Evolutionary conservation across 2,888 invertebrate genomes (phyloP).

Genomic region (Eupithecia abbreviata): DNA sequence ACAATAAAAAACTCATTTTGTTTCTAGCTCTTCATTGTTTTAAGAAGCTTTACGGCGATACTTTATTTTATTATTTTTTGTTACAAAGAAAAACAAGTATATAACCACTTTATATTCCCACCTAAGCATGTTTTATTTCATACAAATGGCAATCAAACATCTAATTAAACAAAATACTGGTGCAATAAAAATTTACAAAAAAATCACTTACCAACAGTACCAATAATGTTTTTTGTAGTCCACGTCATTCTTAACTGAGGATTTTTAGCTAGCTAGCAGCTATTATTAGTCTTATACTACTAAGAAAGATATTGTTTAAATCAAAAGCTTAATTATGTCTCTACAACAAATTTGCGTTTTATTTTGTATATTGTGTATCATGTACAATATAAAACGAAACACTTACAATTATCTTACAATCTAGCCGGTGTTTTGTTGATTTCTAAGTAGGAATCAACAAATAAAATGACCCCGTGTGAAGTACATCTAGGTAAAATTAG

Average conservation of each 20-base stretch:
- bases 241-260: background rate
- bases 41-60: background rate
- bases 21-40: background rate
- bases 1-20: background rate
- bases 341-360: background rate
- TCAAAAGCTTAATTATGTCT: too few species aligned
- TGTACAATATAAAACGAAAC: too few species aligned
- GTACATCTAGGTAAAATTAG: slow-evolving; percentile 23
- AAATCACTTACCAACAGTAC: too few species aligned
- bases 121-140: background rate
- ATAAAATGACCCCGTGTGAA: slow-evolving; percentile 5
- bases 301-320: too few species aligned
- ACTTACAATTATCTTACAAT: too few species aligned
- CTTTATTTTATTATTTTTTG: background rate
- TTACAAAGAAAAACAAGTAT: background rate
- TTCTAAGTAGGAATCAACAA: background rate
- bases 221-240: background rate
- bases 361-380: too few species aligned
- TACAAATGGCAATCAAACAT: background rate
- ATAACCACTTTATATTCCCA: background rate
- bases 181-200: too few species aligned
- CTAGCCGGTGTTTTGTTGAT: too few species aligned
- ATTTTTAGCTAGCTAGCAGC: too few species aligned
- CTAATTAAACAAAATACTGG: background rate
- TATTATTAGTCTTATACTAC: too few species aligned